These are phyloP conservation scores for Valencia hispanica DNA, from an alignment of 2,797 vertebrate species.

Conservation along the genomic window DNA sequence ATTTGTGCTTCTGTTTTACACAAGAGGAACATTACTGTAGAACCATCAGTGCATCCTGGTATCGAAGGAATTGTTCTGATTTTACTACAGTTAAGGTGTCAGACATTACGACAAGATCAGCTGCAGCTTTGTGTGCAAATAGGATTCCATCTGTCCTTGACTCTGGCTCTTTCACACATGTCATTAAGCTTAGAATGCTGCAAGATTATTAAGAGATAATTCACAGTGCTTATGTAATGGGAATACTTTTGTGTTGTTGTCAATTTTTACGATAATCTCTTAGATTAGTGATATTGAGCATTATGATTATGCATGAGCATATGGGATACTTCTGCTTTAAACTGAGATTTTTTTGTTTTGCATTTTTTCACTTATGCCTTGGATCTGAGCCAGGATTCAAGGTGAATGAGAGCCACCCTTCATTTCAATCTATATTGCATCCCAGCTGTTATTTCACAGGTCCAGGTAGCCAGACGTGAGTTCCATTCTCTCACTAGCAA, in stretches of 20 bases:
- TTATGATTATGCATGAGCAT: slow-evolving; percentile 80
- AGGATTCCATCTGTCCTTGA: slow-evolving; percentile 70
- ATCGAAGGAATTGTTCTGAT: not conserved
- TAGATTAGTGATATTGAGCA: slow-evolving; percentile 75
- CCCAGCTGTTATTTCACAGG: slow-evolving; percentile 73
- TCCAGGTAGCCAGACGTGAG: slow-evolving; percentile 47
- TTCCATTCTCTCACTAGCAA: slow-evolving; percentile 51
- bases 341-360: slow-evolving; percentile 47
- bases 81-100: slow-evolving; percentile 28
- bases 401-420: slow-evolving; percentile 70
- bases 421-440: slow-evolving; percentile 66
- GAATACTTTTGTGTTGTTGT: slow-evolving; percentile 73
- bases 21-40: not conserved
- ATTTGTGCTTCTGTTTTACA: not conserved
- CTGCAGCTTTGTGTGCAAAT: slow-evolving; percentile 31
- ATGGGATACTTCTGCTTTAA: slow-evolving; percentile 60
- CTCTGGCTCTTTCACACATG: slow-evolving; percentile 63
- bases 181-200: slow-evolving; percentile 67
- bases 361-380: slow-evolving; percentile 58
- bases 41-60: not conserved
- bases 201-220: slow-evolving; percentile 78
- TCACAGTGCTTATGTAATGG: slow-evolving; percentile 62
- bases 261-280: slow-evolving; percentile 75
- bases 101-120: slow-evolving; percentile 32
- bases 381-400: slow-evolving; percentile 73